Evolutionary conservation across 1,140 invertebrate species (phyloP).

Genomic region (Musca vetustissima): DNA sequence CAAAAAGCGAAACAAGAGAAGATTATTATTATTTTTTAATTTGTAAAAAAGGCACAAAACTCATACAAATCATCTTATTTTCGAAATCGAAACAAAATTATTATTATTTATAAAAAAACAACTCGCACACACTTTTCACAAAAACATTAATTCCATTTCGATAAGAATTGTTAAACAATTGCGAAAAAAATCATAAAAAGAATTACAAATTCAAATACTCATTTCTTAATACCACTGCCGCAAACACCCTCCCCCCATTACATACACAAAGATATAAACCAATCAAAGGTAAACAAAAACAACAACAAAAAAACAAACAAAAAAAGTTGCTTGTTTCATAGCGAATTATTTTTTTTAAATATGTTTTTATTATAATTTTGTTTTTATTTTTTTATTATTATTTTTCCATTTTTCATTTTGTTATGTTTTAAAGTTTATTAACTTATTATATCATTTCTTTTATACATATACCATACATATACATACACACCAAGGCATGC

Average conservation of each 20-base stretch:
- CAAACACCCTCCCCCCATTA: too few species aligned
- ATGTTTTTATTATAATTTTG: conserved; percentile 21
- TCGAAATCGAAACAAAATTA: background rate
- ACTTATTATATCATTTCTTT: conserved; percentile 30
- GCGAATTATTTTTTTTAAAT: conserved; percentile 26
- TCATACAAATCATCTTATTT: background rate
- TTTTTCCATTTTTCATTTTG: conserved; percentile 28
- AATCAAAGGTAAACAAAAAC: too few species aligned
- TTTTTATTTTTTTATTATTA: conserved; percentile 15
- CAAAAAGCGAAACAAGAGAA: background rate
- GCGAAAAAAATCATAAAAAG: too few species aligned
- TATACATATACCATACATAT: conserved; percentile 15
- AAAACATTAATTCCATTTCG: too few species aligned
- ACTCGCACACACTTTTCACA: too few species aligned
- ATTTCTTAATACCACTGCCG: too few species aligned
- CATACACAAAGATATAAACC: too few species aligned
- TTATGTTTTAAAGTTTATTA: conserved; percentile 32
- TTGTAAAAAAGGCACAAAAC: background rate
- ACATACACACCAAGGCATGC: conserved; percentile 13
- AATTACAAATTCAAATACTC: too few species aligned
- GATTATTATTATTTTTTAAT: background rate
- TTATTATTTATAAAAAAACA: background rate
- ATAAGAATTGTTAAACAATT: too few species aligned
- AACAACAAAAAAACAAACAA: conserved; percentile 17
- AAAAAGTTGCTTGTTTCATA: conserved; percentile 27